Percentiles rank a stretch among this genome's conserved stretches.
Evolutionary conservation across 1,140 invertebrate genomes (phyloP).

Genomic region (Pogonognathellus flavescens): DNA sequence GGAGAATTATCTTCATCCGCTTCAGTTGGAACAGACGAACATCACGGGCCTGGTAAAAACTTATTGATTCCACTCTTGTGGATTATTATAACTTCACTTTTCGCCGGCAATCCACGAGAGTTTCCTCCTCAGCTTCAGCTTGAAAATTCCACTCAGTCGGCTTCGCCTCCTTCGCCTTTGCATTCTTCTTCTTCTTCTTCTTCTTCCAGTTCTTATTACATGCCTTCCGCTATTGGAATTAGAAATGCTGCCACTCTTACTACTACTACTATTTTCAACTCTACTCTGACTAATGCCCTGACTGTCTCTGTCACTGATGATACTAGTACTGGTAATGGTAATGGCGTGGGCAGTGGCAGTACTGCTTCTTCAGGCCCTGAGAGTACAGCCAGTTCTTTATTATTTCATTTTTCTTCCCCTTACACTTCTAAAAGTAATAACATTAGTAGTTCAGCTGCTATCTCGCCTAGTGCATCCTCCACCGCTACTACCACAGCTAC

Average conservation of each 20-base stretch:
- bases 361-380: neutral
- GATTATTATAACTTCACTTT: conserved; percentile 53
- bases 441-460: neutral
- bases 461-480: neutral
- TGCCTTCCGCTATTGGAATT: conserved; percentile 1
- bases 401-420: conserved; percentile 4
- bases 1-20: conserved; percentile 9
- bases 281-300: neutral
- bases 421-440: conserved; percentile 25
- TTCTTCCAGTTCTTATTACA: conserved; percentile 28
- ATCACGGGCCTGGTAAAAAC: conserved; percentile 31
- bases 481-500: neutral
- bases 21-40: neutral
- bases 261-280: conserved; percentile 16
- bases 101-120: neutral
- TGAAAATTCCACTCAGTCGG: conserved; percentile 31
- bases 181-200: conserved; percentile 49
- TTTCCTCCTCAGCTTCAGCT: conserved; percentile 21
- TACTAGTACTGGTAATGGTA: conserved; percentile 8
- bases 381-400: conserved; percentile 10
- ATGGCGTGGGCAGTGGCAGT: conserved; percentile 2
- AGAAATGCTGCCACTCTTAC: neutral
- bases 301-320: neutral
- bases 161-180: neutral
- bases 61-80: conserved; percentile 59